Evolutionary conservation across 1,140 invertebrate species (phyloP), one percentile per base, ranked within the genome.

Genomic region (Cydia amplana): DNA sequence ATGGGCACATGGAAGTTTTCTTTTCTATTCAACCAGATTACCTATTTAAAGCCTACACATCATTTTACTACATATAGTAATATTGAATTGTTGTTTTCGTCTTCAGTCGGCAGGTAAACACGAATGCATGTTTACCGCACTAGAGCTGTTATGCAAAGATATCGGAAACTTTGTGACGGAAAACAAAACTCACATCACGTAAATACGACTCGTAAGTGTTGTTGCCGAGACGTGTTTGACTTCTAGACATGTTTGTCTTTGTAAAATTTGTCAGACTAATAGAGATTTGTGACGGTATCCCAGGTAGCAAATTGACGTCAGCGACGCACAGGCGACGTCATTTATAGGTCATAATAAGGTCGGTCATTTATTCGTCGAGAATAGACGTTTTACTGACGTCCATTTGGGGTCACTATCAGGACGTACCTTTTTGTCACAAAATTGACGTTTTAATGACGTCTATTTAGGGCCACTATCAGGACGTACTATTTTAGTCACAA

Each of bases 71-170:
- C 0, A 43, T 70, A 70, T 20, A n/a, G 20, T 12, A 3, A 60
- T 23, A 60, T 60, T 0, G 9, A 10, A 60, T 36, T 70, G 28
- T 40, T 70, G 65, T 70, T 70, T 18, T 32, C 32, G 25, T 23
- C 18, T 10, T 36, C 64, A 67, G 25, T 6, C 32, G 32, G n/a
- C 65, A 70, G 65, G 65, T 43, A 70, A 70, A 70, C 32, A 70
- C 65, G 32, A 43, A 73, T 78, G 25, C 75, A 74, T 83, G 84
- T 87, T 86, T 88, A 82, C 81, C 80, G 73, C 81, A 82, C 74
- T 77, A 75, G 83, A 86, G 84, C 82, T 85, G 77, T 88, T 88
- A 87, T 88, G 87, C 87, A 87, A 87, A 88, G 82, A 86, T 87
- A 88, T 86, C 82, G 85, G 85, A 70, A 87, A 87, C 78, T 86